Percentiles rank a stretch among this genome's conserved stretches.
These are phyloP conservation scores for Lepidurus apus DNA, from an alignment of 1,140 invertebrate genomes.

Conservation along the genomic window DNA sequence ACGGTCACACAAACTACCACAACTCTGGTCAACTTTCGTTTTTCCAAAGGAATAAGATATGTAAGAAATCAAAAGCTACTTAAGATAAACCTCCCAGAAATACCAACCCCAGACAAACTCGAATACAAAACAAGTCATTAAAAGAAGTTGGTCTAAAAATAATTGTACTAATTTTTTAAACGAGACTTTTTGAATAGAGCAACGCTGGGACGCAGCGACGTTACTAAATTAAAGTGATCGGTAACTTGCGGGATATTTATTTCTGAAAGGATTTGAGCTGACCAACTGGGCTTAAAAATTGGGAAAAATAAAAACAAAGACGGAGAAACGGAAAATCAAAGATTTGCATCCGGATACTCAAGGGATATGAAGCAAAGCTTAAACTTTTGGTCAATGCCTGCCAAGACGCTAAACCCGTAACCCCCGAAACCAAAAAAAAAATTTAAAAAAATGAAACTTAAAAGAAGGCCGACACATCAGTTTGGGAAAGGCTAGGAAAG, in stretches of 20 bases:
- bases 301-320: neutral
- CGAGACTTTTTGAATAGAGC: too few relatives aligned
- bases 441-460: neutral
- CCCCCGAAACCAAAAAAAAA: neutral
- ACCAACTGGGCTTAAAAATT: too few relatives aligned
- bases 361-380: neutral
- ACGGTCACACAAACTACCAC: conserved; percentile 10
- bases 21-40: neutral
- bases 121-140: neutral
- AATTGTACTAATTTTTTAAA: neutral
- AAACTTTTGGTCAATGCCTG: neutral
- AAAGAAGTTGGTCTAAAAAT: neutral
- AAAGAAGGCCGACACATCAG: neutral
- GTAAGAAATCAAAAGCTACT: neutral
- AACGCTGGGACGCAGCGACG: too few relatives aligned
- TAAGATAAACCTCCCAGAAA: neutral
- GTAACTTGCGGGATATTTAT: too few relatives aligned
- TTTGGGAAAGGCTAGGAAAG: neutral
- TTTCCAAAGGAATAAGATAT: neutral
- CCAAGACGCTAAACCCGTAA: neutral
- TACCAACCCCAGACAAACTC: conserved; percentile 1
- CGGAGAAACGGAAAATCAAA: neutral
- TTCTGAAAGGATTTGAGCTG: too few relatives aligned
- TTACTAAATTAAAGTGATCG: too few relatives aligned
- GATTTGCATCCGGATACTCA: neutral